Base-by-base conservation (phyloP, 2,113 vertebrate species). In the Entomyzon cyanotis region DNA sequence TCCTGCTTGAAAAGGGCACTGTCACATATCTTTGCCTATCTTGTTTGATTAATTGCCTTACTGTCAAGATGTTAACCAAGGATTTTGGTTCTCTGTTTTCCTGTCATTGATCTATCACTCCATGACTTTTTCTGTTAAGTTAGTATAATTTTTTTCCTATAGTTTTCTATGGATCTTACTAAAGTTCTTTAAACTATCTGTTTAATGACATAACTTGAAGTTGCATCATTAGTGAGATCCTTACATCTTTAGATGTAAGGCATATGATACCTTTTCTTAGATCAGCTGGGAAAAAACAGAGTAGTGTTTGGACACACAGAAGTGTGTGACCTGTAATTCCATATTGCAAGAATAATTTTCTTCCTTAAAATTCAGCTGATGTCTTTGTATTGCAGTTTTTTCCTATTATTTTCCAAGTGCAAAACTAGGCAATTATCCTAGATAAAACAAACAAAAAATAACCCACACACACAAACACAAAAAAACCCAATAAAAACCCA, bases 1-100 rank as follows among this genome's bases (percentile, higher is more conserved):
- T 93, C 82, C 73, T 83, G 47, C 77, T 95, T 97, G 96, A 95
- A 96, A 97, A 97, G 94, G 86, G 87, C 94, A 95, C 86, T 93
- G 93, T 95, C 92, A 83, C 94, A 47, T 88, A 94, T 88, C 87
- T 87, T 96, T 91, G 71, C 73, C 81, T 77, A 94, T 96, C 90
- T 91, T 80, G 59, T 91, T 90, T 91, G 93, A 96, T 95, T 96
- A 97, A 96, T 96, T 93, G 10, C 78, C 59, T 91, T 55, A 69
- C 87, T 93, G 91, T 91, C 95, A 96, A 91, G 87, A 73, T 74
- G 82, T 93, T 94, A 95, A 91, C 55, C 47, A 83, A 91, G 90
- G 82, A 91, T 91, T 95, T 87, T 50, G 37, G 59, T 83, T 80
- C 30, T 92, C 58, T 84, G n/a, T 76, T 93, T 84, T 95, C 67